Base-by-base conservation (phyloP, 2,797 vertebrate genomes). In the Gallinago solitaria region DNA sequence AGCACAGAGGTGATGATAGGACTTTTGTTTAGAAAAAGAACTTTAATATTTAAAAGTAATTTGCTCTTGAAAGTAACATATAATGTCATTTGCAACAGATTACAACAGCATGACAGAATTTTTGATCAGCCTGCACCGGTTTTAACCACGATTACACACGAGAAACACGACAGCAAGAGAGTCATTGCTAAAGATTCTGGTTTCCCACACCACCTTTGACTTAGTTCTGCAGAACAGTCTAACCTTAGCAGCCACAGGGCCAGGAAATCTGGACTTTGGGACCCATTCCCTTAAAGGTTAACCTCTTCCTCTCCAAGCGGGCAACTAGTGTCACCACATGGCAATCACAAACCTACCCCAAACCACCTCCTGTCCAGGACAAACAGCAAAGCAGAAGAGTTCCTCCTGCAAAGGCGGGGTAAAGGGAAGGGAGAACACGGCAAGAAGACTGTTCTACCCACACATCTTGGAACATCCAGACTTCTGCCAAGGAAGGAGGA, bases 191-290 rank as follows among this genome's bases (percentile, higher is more conserved):
- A 47, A 57, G 28, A 83, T 33, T 51, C 27, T 69, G 27, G 41
- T 56, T 90, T 93, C 54, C 51, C 41, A 56, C 24, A 79, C 9
- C 61, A 93, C 88, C 90, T 93, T 76, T 87, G 77, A 90, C 74
- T 84, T 39, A 76, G 54, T 63, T 92, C 54, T 89, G 35, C 54
- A 61, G 28, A 91, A 73, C 73, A 75, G 27, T 35, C 87, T 86
- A 86, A 90, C 37, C 83, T 45, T n/a, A 88, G 51, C 57, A 88
- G 50, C 50, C 37, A 71, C 6, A 80, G n/a, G 47, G 76, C 23
- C 73, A 90, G 61, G 24, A 87, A 90, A 87, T 17, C n/a, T 43
- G 83, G 83, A 90, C 94, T 94, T 90, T 84, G 83, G 54, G 69
- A 90, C 24, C 61, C 25, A 45, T 9, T 65, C 54, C 83, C 77